Evolutionary conservation across 2,113 vertebrate genomes (phyloP), one percentile per base, ranked within the genome.

Genomic region (Chlorodrepanis virens): DNA sequence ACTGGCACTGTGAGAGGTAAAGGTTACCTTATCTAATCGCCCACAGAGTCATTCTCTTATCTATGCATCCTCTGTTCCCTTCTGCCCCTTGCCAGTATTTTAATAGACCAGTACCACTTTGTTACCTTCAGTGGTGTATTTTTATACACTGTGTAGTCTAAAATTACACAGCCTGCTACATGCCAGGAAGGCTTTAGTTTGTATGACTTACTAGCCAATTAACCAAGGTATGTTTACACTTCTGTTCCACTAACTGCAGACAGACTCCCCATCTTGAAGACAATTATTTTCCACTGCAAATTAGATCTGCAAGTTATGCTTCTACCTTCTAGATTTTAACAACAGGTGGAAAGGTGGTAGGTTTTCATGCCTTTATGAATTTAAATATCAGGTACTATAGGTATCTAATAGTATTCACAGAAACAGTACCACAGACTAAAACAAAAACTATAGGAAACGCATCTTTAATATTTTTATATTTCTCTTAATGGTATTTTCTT

Each of bases 221-320:
- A 94, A 83, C 50, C 25, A 77, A 83, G 42, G 47, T 82, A 63
- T 72, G 92, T 94, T 96, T 94, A 95, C 52, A 61, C n/a, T 80
- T 69, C 85, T 89, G 33, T 71, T 90, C 77, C 42, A 84, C 75
- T 91, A 85, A 88, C 45, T 61, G 31, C 79, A 92, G 74, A 76
- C 47, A 56, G 60, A 52, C 29, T 84, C 44, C 52, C 11, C 35
- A 59, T 18, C 59, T 37, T 80, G 64, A 84, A 89, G 37, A 78
- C 63, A 87, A 81, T 44, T 87, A 91, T 77, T 87, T 89, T 63
- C 71, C 40, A 88, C 47, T 50, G 61, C 27, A 89, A 68, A 95
- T 88, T 69, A 83, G 29, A 63, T 67, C 37, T 54, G 77, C 11
- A 82, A 93, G 31, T 69, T 90, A 83, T 37, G 19, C 29, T 79